Conservation (phyloP, 2,797 vertebrate species). For the Scarus forsteni region DNA sequence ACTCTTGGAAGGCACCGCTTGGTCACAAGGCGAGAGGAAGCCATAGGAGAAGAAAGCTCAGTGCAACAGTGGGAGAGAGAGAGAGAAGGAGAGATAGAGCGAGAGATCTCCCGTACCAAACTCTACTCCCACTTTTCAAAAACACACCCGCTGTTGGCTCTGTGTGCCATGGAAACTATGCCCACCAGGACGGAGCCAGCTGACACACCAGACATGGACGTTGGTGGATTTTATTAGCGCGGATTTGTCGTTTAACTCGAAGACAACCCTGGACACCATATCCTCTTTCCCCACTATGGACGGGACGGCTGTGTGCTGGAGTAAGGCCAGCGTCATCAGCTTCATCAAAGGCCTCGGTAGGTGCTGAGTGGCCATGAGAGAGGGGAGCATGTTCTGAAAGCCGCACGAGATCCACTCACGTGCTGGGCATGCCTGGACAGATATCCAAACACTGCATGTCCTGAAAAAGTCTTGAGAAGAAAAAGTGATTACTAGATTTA, state of each 20-base stretch:
- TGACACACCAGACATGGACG: conserved; percentile 57
- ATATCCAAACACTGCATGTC: conserved; percentile 29
- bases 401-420: conserved; percentile 32
- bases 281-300: conserved; percentile 88
- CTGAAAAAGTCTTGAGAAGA: conserved; percentile 31
- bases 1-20: conserved; percentile 85
- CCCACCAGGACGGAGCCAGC: conserved; percentile 57
- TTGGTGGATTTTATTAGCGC: conserved; percentile 62
- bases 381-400: conserved; percentile 51
- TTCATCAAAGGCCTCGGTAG: conserved; percentile 96
- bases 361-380: conserved; percentile 48
- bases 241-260: conserved; percentile 38
- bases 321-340: conserved; percentile 92
- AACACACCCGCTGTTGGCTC: conserved; percentile 60
- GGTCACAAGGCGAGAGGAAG: conserved; percentile 81
- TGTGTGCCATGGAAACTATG: conserved; percentile 66
- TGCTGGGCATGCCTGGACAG: conserved; percentile 53
- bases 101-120: conserved; percentile 58
- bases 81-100: conserved; percentile 11
- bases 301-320: conserved; percentile 92
- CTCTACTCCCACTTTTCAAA: conserved; percentile 62
- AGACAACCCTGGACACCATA: conserved; percentile 67
- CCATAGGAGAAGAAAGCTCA: conserved; percentile 55
- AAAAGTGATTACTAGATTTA: conserved; percentile 2
- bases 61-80: conserved; percentile 20